These are phyloP conservation scores for Turnix velox DNA, from an alignment of 2,113 vertebrate genomes.

Conservation along the genomic window DNA sequence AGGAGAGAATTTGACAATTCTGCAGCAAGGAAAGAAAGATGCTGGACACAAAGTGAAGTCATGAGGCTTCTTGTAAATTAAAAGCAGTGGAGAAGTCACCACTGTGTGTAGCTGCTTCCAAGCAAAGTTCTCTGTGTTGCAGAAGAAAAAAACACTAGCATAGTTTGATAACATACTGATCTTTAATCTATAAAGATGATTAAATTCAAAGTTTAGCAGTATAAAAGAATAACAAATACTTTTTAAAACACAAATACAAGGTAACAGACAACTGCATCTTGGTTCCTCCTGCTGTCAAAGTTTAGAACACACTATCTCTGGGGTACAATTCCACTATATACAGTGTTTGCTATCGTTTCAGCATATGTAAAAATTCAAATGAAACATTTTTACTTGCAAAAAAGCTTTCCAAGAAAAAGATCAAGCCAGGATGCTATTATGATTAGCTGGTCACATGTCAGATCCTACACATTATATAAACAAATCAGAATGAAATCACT, in stretches of 20 bases:
- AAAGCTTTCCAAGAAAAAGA: not conserved
- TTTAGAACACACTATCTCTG: not conserved
- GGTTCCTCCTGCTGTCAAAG: not conserved
- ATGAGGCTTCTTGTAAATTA: not conserved
- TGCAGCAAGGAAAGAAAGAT: not conserved
- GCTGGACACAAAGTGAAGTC: not conserved
- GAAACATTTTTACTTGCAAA: not conserved
- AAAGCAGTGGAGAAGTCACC: not conserved
- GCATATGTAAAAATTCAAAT: not conserved
- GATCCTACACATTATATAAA: not conserved
- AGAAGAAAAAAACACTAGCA: slow-evolving; percentile 6
- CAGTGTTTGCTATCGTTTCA: not conserved
- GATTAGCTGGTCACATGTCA: not conserved
- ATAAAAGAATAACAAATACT: slow-evolving; percentile 61
- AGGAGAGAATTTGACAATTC: not conserved
- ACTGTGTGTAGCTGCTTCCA: not conserved
- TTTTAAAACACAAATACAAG: slow-evolving; percentile 16
- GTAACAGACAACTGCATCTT: not conserved
- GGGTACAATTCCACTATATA: not conserved
- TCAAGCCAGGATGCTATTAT: not conserved
- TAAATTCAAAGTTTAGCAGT: slow-evolving; percentile 71
- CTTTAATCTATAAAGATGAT: slow-evolving; percentile 72
- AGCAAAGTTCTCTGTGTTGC: not conserved
- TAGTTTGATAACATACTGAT: slow-evolving; percentile 39
- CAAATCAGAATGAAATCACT: not conserved